Evolutionary conservation across 1,140 invertebrate genomes (phyloP), one percentile per base, ranked within the genome.

Genomic region (Diabrotica virgifera): DNA sequence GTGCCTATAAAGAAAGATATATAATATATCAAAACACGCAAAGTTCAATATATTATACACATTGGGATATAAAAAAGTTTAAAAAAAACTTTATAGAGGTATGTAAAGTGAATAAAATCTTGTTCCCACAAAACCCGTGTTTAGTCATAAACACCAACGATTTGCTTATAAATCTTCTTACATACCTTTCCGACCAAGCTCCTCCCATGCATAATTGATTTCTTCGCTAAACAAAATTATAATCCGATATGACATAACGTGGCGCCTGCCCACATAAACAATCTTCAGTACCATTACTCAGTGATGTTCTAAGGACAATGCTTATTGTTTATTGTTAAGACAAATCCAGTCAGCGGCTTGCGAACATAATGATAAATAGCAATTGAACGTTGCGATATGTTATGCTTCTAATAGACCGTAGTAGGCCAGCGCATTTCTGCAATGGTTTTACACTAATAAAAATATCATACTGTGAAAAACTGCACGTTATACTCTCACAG

Each of bases 301-400:
- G 6, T 13, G 38, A 58, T 40, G 35, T 40, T 40, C 56, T 8
- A 58, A 37, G 38, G 38, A 58, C 56, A 58, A 58, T 58, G 36
- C 56, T 58, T 36, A 37, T 58, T 58, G 56, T 58, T 58, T 36
- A 14, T 35, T 58, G 9, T 58, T 56, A 24, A 56, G 55, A 56
- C 55, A 56, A 56, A 56, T 58, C 36, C 56, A 58, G 56, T 58
- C 56, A 58, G 37, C 36, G 6, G 2, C 10, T 36, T 37, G 38
- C 56, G 12, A 58, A 58, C 56, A 36, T 36, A 58, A n/a, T 12
- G 37, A 58, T 58, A 58, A 58, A 58, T 58, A 36, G 38, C 56
- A 58, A 58, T 58, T 58, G 56, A 58, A 58, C 56, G 36, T 14
- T 40, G 56, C 56, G 12, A 58, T 58, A 58, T 58, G 36, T 58